Evolutionary conservation across 2,797 vertebrate genomes (phyloP).

Genomic region (Arremon aurantiirostris): DNA sequence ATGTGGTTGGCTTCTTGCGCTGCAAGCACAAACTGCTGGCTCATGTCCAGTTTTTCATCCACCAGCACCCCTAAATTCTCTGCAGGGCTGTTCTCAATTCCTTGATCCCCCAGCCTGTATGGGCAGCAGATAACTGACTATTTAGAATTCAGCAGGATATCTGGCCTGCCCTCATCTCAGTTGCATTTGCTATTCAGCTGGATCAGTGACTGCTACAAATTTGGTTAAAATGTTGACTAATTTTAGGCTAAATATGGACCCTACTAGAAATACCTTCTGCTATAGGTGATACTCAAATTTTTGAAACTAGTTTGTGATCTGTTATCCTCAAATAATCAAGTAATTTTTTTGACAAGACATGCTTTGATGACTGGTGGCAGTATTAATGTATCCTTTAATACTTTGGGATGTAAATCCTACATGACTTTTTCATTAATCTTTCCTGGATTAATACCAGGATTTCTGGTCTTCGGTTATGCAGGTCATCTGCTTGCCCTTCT

Average conservation of each 20-base stretch:
- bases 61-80: background rate
- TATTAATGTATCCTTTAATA: conserved; percentile 2
- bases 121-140: background rate
- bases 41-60: background rate
- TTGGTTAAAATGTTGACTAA: background rate
- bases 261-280: background rate
- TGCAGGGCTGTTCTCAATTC: background rate
- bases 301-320: background rate
- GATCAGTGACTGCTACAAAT: background rate
- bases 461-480: background rate
- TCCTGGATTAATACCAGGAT: background rate
- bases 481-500: background rate
- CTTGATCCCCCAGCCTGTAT: background rate
- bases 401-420: background rate
- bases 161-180: background rate
- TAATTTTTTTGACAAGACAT: background rate
- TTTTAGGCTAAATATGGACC: background rate
- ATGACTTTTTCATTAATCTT: background rate
- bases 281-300: background rate
- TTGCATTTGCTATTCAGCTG: background rate
- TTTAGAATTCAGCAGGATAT: background rate
- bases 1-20: background rate
- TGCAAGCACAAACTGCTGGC: rapidly evolving
- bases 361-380: background rate
- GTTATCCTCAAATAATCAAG: background rate